Base-by-base conservation (phyloP, 2,113 vertebrate genomes). In the Pionites leucogaster region DNA sequence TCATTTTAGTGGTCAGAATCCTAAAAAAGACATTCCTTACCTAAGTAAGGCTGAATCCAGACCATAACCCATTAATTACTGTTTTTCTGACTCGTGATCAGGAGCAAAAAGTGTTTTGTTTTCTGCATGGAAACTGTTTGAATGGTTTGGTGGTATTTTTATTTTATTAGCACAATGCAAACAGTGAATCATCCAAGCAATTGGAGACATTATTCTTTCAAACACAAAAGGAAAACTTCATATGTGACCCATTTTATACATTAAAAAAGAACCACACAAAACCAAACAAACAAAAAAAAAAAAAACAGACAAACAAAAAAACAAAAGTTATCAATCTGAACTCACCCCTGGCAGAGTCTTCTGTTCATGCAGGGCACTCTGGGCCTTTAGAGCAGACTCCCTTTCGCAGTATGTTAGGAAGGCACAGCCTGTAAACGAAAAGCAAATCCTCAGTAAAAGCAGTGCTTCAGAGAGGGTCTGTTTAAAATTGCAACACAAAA, bases 361-460 rank as follows among this genome's bases (percentile, higher is more conserved):
- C 97, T 98, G 98, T 96, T 98, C 98, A 88, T 98, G 98, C 93
- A 98, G 96, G 55, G 98, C 98, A 16, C 98, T 98, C 98, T 98
- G 98, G 96, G 98, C 98, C 97, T 98, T 98, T 94, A 98, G 96
- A 94, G 98, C 98, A 90, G 98, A 98, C 97, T 98, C 98, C 95
- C 98, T 97, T 98, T 98, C 98, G 95, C 98, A 98, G 97, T 98
- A 98, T 72, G 98, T 98, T 97, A 98, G 97, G 98, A 98, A 98
- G 95, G 98, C 98, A 96, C 98, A 98, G 97, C 98, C 98, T 98
- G 95, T 33, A 90, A 95, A 94, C 37, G 86, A 46, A 97, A 97
- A 35, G 23, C 47, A 95, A 88, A 71, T 35, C 4, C 19, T 86
- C 10, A 0, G 28, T 90, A 59, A 91, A 6, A 57, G 6, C 17